phyloP scores from a whole-genome alignment of 2,113 vertebrate species.

The Cryptomyrus ogoouensis region DNA sequence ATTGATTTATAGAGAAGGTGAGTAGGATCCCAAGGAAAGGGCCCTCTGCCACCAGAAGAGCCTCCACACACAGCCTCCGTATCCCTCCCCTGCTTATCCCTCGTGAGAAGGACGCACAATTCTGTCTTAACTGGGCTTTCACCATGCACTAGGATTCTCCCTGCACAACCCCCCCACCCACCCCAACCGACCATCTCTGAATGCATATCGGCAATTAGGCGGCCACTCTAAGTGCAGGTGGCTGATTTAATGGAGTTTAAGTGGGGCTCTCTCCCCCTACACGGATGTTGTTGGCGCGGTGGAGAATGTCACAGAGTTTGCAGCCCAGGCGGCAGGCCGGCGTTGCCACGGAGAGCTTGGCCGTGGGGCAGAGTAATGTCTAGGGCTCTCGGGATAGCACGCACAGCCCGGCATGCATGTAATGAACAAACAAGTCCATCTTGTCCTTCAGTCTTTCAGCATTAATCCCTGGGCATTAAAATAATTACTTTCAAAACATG shows the following conservation, averaged over 20 bases:
- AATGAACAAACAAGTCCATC: neutral
- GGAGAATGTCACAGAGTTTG: neutral
- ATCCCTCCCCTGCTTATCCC: neutral
- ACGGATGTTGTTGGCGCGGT: neutral
- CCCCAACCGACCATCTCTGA: neutral
- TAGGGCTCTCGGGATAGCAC: neutral
- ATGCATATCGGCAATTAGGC: neutral
- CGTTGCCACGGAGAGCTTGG: conserved; percentile 3
- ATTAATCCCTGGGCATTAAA: neutral
- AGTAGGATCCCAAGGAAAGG: neutral
- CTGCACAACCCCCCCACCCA: neutral
- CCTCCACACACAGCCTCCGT: neutral
- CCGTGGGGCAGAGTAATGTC: neutral
- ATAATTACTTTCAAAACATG: neutral
- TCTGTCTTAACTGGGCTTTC: neutral
- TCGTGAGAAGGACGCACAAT: neutral
- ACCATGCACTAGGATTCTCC: neutral
- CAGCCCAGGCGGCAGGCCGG: neutral
- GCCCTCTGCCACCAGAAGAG: neutral
- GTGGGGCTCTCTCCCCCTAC: neutral
- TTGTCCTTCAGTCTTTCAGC: neutral
- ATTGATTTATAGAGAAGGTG: neutral
- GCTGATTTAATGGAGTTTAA: neutral
- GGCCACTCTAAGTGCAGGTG: neutral
- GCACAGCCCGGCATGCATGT: neutral